Base-by-base conservation (phyloP, 2,797 vertebrate genomes). In the Eulemur coronatus region DNA sequence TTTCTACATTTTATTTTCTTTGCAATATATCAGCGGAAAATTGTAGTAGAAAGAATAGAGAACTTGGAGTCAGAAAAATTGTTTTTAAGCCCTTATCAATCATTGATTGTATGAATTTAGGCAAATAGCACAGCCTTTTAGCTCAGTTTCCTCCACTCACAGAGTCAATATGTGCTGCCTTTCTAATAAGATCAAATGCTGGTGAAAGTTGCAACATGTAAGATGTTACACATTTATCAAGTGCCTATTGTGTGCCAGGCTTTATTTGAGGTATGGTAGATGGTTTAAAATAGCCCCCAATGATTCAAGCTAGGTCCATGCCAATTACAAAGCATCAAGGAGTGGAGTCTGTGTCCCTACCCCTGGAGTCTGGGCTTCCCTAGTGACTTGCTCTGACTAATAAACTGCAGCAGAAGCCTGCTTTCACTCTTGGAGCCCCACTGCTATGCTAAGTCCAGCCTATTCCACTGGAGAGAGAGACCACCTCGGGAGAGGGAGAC, bases 1-100 rank as follows among this genome's bases (percentile, higher is more conserved):
- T 78, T 84, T 78, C 48, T n/a, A 28, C 48, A 57, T 35, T 79
- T 80, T 43, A n/a, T 90, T 91, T 95, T 55, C 43, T 81, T 78
- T 78, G n/a, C 41, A 79, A 55, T 43, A 17, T 43, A 69, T 73
- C n/a, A 93, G 13, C n/a, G 85, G 48, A 30, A 82, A 94, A 46
- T 69, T 57, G 35, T 20, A 72, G 7, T 46, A 88, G 43, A 85
- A 96, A 95, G 46, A 89, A 91, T 28, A 89, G 55, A 93, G 48
- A 94, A 92, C 4, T 79, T 93, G 9, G 43, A 84, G 33, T 46
- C 48, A 92, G 43, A 61, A 94, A 93, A 93, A 35, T 26, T 87
- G 65, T 84, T 30, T 87, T 63, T 8, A 82, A 63, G 11, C 85
- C 24, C 52, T 91, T 80, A 78, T 57, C 33, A 69, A 38, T 89